A percentile compares a stretch with the other conserved stretches of the same genome.
Conservation (phyloP, 2,113 vertebrate genomes). For the Thalassarche chlororhynchos region DNA sequence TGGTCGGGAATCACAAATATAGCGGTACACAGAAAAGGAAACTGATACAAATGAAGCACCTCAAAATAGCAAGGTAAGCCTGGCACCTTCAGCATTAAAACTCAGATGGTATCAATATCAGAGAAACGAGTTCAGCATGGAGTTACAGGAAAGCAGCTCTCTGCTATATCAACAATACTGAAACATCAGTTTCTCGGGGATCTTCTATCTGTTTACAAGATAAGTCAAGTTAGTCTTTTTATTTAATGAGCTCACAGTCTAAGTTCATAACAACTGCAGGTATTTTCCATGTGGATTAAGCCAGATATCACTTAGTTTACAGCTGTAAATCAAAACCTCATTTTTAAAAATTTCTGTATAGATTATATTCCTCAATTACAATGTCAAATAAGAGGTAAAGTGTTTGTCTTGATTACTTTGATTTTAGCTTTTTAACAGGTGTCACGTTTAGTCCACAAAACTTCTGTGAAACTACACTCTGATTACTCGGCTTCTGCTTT, state of each 20-base stretch:
- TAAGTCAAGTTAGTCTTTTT: not conserved
- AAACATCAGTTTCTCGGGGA: not conserved
- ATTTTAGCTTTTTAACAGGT: not conserved
- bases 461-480: not conserved
- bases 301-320: not conserved
- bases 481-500: not conserved
- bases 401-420: not conserved
- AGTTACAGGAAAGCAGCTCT: not conserved
- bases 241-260: not conserved
- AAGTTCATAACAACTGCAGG: not conserved
- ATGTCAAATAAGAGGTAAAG: not conserved
- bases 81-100: not conserved
- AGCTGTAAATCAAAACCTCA: not conserved
- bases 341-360: not conserved
- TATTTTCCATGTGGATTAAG: not conserved
- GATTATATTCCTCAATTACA: not conserved
- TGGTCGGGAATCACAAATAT: not conserved
- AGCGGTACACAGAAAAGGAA: fast-evolving
- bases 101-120: fast-evolving
- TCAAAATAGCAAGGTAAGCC: not conserved
- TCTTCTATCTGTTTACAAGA: not conserved
- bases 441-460: not conserved
- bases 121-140: fast-evolving
- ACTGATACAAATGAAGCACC: not conserved
- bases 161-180: not conserved